phyloP scores from a whole-genome alignment of 2,797 vertebrate species.

The Tauraco hartlaubi region DNA sequence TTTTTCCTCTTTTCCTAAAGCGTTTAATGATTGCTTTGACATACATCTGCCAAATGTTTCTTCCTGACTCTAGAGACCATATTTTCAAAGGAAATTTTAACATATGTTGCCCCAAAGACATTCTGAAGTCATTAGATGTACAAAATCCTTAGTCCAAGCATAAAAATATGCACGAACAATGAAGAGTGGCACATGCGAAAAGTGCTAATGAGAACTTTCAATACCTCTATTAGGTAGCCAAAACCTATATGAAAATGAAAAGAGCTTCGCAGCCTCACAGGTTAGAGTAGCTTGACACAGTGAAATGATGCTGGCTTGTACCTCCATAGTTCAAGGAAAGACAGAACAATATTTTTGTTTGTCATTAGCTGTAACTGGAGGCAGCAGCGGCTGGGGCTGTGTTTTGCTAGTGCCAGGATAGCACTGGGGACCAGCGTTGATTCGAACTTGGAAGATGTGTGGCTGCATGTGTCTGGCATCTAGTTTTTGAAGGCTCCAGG shows the following conservation, averaged over 20 bases:
- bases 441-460: not conserved
- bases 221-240: not conserved
- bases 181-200: not conserved
- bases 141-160: not conserved
- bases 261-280: not conserved
- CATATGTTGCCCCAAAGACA: not conserved
- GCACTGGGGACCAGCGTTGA: not conserved
- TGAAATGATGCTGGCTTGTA: not conserved
- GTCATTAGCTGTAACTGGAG: not conserved
- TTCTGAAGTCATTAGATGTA: slow-evolving; percentile 3
- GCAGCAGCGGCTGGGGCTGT: not conserved
- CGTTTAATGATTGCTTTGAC: slow-evolving; percentile 8
- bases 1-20: not conserved
- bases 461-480: not conserved
- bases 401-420: not conserved
- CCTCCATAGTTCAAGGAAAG: not conserved
- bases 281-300: not conserved
- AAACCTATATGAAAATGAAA: not conserved
- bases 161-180: not conserved
- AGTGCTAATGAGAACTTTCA: not conserved
- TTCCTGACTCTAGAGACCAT: not conserved
- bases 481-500: not conserved
- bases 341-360: not conserved
- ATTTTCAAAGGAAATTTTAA: slow-evolving; percentile 27
- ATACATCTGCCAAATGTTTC: not conserved